Base-by-base conservation (phyloP, 2,888 invertebrate genomes). In the Nectonema munidae region DNA sequence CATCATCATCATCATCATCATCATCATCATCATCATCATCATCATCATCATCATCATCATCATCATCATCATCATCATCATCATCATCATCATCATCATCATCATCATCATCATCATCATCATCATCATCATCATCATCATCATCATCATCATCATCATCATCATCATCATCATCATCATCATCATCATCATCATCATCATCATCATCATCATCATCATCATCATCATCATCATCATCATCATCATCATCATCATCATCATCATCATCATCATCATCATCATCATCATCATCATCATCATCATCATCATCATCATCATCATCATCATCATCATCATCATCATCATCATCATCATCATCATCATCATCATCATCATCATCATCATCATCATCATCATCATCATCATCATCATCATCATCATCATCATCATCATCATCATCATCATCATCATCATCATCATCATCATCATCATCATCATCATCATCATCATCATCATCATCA, bases 1-100 rank as follows among this genome's bases (percentile, higher is more conserved):
- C 32, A n/a, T 32, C 32, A n/a, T 32, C n/a, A n/a, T 32, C 32
- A 32, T 32, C 32, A n/a, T 32, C 32, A 32, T 32, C n/a, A n/a
- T 32, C 32, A n/a, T 32, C n/a, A n/a, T 32, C 32, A n/a, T 32
- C n/a, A n/a, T 32, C 32, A n/a, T 32, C n/a, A n/a, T 32, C 32
- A n/a, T 32, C n/a, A n/a, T 32, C 32, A n/a, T 32, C 32, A 32
- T 32, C 32, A n/a, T 32, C 32, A 32, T 32, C 32, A n/a, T 32
- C 32, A n/a, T 32, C 32, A 32, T 32, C 32, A 32, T 32, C 32
- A 32, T 32, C 32, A 32, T 32, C 32, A 32, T 32, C 32, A 32
- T 32, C 32, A 32, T 32, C 32, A 32, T 32, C 32, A 32, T 32
- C 32, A 32, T 32, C 32, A 32, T 32, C 32, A 32, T 32, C 32